Evolutionary conservation across 2,113 vertebrate genomes (phyloP).

Genomic region (Beaufortia kweichowensis): DNA sequence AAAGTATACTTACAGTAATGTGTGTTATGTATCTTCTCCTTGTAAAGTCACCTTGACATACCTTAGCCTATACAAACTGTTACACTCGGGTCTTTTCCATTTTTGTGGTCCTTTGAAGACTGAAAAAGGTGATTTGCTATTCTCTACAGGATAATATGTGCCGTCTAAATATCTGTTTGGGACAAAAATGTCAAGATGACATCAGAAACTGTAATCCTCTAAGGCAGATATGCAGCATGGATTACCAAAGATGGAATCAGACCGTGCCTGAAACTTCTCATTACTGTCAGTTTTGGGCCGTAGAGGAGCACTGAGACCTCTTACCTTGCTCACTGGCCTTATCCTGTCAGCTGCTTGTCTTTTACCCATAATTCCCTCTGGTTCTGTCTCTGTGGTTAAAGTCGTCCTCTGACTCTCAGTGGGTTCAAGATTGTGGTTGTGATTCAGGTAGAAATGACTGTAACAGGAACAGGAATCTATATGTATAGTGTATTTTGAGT

Average conservation of each 20-base stretch:
- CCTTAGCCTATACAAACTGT: not conserved
- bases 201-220: constrained; percentile 34
- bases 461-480: no score
- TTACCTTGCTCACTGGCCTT: constrained; percentile 26
- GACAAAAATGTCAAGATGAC: constrained; percentile 46
- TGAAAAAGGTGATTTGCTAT: constrained; percentile 6
- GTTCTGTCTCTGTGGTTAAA: constrained; percentile 5
- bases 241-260: constrained; percentile 41
- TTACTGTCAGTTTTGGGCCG: constrained; percentile 30
- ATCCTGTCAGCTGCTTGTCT: constrained; percentile 6
- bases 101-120: constrained; percentile 22
- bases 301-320: constrained; percentile 9
- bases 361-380: not conserved
- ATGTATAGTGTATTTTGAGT: no score
- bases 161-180: constrained; percentile 1
- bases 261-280: constrained; percentile 24
- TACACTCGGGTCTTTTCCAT: not conserved
- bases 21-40: not conserved
- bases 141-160: constrained; percentile 32
- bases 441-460: not conserved
- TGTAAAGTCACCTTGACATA: not conserved
- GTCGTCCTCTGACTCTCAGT: not conserved
- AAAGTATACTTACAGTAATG: not conserved
- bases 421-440: not conserved
- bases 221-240: constrained; percentile 44